Evolutionary conservation across 2,888 invertebrate genomes (phyloP), one percentile per base, ranked within the genome.

Genomic region (Stenurella melanura): DNA sequence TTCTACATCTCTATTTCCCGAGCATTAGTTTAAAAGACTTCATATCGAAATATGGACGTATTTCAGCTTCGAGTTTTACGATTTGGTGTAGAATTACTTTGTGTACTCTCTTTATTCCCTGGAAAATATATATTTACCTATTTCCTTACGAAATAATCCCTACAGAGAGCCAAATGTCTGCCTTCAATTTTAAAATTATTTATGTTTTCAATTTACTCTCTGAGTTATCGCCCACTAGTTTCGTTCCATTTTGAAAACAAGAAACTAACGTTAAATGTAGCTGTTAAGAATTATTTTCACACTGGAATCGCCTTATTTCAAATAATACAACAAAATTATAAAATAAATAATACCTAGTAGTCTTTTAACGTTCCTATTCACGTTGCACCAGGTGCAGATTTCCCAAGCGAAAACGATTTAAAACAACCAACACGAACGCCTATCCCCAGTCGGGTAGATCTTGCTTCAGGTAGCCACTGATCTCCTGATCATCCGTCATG

Each of bases 401-500:
- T 50, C 50, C 50, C 50, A 50, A 4, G 50, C 2, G 50, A 50
- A 50, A 50, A n/a, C 15, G n/a, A 50, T 50, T 50, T 50, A 50
- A 50, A 50, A 50, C 42, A 50, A 50, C 50, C 50, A n/a, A 50
- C 50, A 7, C 50, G 50, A 50, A 50, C 15, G n/a, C 50, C n/a
- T 6, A 50, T 50, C 50, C n/a, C 50, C 50, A n/a, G 50, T 50
- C 50, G n/a, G n/a, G 3, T 17, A 5, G n/a, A 42, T 42, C 50
- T 50, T n/a, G n/a, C 50, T n/a, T 50, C 50, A 50, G 50, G 5
- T n/a, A n/a, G 50, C 50, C n/a, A 50, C 50, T 50, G 50, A 50
- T 50, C 50, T 50, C 50, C n/a, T 50, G 50, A 50, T 50, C 50
- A 50, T 50, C 50, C 50, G 50, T 50, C 50, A 50, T 50, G 50